Evolutionary conservation across 2,797 vertebrate species (phyloP).

Genomic region (Melanotaenia boesemani): DNA sequence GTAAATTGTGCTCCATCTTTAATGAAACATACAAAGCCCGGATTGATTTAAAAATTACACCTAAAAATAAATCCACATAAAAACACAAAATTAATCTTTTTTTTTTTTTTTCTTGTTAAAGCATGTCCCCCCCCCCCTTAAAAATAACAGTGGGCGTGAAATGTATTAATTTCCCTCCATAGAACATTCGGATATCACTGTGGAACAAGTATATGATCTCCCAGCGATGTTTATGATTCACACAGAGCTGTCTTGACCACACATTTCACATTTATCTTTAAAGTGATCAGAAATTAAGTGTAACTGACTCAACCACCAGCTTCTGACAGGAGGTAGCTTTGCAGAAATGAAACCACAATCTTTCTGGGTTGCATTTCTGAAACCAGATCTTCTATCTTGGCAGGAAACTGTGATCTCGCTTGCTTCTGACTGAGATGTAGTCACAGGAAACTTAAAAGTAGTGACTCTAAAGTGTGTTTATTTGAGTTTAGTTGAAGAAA

Average conservation of each 20-base stretch:
- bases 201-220: slow-evolving; percentile 6
- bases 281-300: slow-evolving; percentile 36
- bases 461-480: neutral
- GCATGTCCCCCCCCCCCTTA: neutral
- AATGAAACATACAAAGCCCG: too few species aligned
- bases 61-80: too few species aligned
- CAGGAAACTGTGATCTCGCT: slow-evolving; percentile 56
- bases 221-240: neutral
- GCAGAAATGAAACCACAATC: slow-evolving; percentile 63
- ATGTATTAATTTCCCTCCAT: neutral
- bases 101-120: neutral
- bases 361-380: slow-evolving; percentile 23
- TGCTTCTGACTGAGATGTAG: slow-evolving; percentile 15
- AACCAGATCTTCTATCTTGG: slow-evolving; percentile 44
- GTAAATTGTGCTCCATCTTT: too few species aligned
- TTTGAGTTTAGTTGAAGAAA: slow-evolving; percentile 26
- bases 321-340: slow-evolving; percentile 7
- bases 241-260: slow-evolving; percentile 27
- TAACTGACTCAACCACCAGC: slow-evolving; percentile 33
- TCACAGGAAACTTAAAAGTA: slow-evolving; percentile 48
- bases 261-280: slow-evolving; percentile 30
- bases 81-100: too few species aligned
- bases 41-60: neutral
- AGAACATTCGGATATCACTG: neutral
- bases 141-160: neutral